phyloP scores from a whole-genome alignment of 2,888 invertebrate species.

The Aethes cnicana region DNA sequence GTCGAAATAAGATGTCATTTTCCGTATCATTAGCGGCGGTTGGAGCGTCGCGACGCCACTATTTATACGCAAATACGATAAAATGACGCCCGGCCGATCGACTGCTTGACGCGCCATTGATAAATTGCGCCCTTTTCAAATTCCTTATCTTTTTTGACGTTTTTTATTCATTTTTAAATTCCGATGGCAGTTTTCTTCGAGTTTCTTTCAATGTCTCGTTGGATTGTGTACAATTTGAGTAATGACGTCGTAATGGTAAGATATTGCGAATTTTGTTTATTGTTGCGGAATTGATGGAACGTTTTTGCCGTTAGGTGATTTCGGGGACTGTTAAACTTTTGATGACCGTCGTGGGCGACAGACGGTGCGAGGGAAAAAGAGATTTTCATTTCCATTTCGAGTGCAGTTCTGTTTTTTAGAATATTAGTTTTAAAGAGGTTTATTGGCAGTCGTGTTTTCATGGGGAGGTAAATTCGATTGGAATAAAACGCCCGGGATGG shows the following conservation, averaged over 20 bases:
- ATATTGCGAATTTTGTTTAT: slow-evolving; percentile 32
- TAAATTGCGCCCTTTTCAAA: slow-evolving; percentile 78
- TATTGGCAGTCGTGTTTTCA: slow-evolving; percentile 49
- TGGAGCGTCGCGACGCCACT: slow-evolving; percentile 75
- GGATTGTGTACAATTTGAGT: slow-evolving; percentile 46
- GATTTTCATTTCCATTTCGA: slow-evolving; percentile 17
- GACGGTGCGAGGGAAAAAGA: slow-evolving; percentile 11
- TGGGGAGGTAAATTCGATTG: slow-evolving; percentile 69
- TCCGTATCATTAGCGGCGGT: slow-evolving; percentile 82
- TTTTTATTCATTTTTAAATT: slow-evolving; percentile 52
- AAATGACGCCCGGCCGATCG: slow-evolving; percentile 79
- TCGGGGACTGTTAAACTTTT: slow-evolving; percentile 24
- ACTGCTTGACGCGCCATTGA: slow-evolving; percentile 80
- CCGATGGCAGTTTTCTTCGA: slow-evolving; percentile 46
- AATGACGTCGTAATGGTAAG: slow-evolving; percentile 39
- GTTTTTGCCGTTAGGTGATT: slow-evolving; percentile 6
- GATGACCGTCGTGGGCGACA: slow-evolving; percentile 25
- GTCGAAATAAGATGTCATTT: slow-evolving; percentile 83
- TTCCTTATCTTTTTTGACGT: slow-evolving; percentile 58
- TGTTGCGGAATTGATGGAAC: slow-evolving; percentile 25
- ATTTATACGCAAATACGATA: slow-evolving; percentile 83
- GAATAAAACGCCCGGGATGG: slow-evolving; percentile 60
- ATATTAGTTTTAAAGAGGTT: slow-evolving; percentile 37
- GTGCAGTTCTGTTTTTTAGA: slow-evolving; percentile 27
- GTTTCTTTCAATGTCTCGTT: slow-evolving; percentile 47